Evolutionary conservation across 1,140 invertebrate species (phyloP).

Genomic region (Drosophila jambulina): DNA sequence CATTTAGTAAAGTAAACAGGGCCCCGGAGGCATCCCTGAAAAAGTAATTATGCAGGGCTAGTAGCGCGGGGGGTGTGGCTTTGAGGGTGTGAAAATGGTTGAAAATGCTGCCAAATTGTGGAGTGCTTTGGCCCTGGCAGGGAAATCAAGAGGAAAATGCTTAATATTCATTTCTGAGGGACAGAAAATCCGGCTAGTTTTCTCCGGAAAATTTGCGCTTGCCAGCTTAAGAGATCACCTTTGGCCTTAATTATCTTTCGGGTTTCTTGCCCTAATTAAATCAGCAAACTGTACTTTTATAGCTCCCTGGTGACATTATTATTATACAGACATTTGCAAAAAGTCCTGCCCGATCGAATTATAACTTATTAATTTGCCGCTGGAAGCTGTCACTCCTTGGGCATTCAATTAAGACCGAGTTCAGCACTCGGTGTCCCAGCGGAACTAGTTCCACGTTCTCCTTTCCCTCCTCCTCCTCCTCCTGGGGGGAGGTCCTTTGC

Average conservation of each 20-base stretch:
- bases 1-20: conserved; percentile 67
- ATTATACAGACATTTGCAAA: background rate
- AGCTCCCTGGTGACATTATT: background rate
- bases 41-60: conserved; percentile 76
- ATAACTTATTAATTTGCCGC: conserved; percentile 29
- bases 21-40: conserved; percentile 42
- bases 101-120: background rate
- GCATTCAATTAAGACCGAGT: conserved; percentile 25
- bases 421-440: conserved; percentile 4
- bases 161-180: background rate
- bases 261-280: background rate
- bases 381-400: conserved; percentile 8
- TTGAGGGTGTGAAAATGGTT: background rate
- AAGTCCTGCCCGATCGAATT: conserved; percentile 9
- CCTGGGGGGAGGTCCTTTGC: conserved; percentile 37
- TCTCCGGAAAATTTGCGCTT: background rate
- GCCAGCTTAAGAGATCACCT: background rate
- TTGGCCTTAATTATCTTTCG: no score
- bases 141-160: background rate
- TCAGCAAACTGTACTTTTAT: background rate
- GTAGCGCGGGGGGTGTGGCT: background rate
- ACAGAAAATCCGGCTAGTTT: background rate
- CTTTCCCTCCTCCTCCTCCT: background rate
- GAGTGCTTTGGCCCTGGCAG: background rate
- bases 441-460: conserved; percentile 28